Evolutionary conservation across 2,113 vertebrate species (phyloP), one percentile per base, ranked within the genome.

Genomic region (Uropsilus gracilis): DNA sequence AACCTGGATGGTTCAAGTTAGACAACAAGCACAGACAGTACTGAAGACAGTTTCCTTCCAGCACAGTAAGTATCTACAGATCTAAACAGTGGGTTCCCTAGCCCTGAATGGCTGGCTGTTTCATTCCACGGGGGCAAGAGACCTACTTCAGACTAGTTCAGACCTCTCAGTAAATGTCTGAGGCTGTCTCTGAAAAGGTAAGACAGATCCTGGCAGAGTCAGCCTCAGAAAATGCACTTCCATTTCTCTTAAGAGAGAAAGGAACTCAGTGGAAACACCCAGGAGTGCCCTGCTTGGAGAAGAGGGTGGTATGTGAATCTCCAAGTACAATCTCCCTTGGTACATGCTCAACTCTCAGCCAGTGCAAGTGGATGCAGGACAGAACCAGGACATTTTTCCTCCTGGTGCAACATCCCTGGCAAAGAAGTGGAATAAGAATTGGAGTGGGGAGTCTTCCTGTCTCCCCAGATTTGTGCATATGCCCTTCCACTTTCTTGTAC

Each of bases 141-240:
- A 32, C n/a, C n/a, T n/a, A 57, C 53, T 83, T 48, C 9, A 16
- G 24, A 50, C 1, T 14, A 16, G 57, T 73, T 69, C 3, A 14
- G 50, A 66, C 22, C 20, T 68, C 37, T 6, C 0, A 2, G 6
- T 14, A 34, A 34, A 28, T 0, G 26, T 4, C 55, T 26, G 7
- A 8, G 32, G 28, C 50, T 24, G n/a, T 18, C 53, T 78, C 44
- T 17, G 28, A 44, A 39, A 5, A 59, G 11, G 5, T 53, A 53
- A 73, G 28, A 24, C 3, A 14, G 2, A 30, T 12, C 16, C 44
- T 28, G 12, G 32, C 10, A 55, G 32, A 75, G 4, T 5, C 4
- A 39, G 14, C 50, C 53, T 76, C 34, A 16, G 50, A 68, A 6
- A 26, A 48, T 12, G 37, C 48, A 24, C 53, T 69, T 32, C 22